Percentiles rank a stretch among this genome's conserved stretches.
phyloP scores from a whole-genome alignment of 2,888 invertebrate species.

The Eupeodes luniger region DNA sequence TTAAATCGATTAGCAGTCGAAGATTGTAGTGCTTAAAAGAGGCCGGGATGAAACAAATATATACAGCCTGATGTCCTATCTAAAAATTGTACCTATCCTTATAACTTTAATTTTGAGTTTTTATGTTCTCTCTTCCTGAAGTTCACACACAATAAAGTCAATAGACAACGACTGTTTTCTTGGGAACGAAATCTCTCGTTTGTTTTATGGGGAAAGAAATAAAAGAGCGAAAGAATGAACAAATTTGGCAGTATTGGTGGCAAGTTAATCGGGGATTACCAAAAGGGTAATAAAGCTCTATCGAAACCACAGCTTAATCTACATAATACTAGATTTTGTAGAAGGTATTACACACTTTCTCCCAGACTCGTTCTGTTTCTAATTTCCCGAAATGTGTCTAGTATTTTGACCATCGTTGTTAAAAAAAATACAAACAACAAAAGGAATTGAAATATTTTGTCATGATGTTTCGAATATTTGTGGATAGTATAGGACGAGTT shows the following conservation, averaged over 20 bases:
- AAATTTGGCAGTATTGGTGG: slow-evolving; percentile 70
- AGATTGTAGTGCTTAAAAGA: slow-evolving; percentile 50
- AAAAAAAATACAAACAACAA: slow-evolving; percentile 40
- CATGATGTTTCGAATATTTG: slow-evolving; percentile 42
- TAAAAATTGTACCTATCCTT: slow-evolving; percentile 68
- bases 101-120: slow-evolving; percentile 52
- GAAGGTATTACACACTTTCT: slow-evolving; percentile 64
- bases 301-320: neutral
- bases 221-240: slow-evolving; percentile 66
- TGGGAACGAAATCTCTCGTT: slow-evolving; percentile 59
- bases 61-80: slow-evolving; percentile 47
- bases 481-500: slow-evolving; percentile 5
- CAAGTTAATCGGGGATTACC: slow-evolving; percentile 63
- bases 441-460: slow-evolving; percentile 58
- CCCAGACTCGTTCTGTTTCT: slow-evolving; percentile 24
- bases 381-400: slow-evolving; percentile 49
- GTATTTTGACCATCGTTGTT: slow-evolving; percentile 73
- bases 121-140: slow-evolving; percentile 3
- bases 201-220: slow-evolving; percentile 10
- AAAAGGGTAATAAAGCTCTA: slow-evolving; percentile 11
- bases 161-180: slow-evolving; percentile 41
- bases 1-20: slow-evolving; percentile 71
- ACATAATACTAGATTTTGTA: slow-evolving; percentile 11
- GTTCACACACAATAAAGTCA: slow-evolving; percentile 50
- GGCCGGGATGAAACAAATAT: slow-evolving; percentile 12